Evolutionary conservation across 2,113 vertebrate species (phyloP), one percentile per base, ranked within the genome.

Genomic region (Notothenia coriiceps): DNA sequence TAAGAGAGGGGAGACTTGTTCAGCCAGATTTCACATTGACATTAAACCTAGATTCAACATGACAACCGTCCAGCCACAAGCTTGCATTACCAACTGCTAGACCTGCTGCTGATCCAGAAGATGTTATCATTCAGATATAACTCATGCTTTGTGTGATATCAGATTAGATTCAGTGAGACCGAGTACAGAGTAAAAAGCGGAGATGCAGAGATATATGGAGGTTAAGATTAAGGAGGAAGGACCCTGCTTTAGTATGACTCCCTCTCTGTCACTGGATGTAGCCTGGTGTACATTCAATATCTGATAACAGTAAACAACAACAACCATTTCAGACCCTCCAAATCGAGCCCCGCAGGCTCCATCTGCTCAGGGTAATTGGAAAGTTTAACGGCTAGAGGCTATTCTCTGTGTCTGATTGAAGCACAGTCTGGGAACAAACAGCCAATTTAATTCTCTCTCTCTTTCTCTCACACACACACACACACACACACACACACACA

Each of bases 351-450:
- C 15, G 10, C 81, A 81, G 86, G 80, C 78, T 86, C 82, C 82
- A 86, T 93, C 87, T 92, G 88, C 91, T 88, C 85, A 79, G 74
- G 81, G 86, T 93, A 93, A 93, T 93, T 92, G 92, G 86, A 90
- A 91, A 91, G 90, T 92, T 91, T 91, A 90, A 90, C 47, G 20
- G 80, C 85, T 87, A 61, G 55, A 88, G 80, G 86, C 89, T 79
- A 85, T 83, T 87, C 87, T 87, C 86, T 82, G 66, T 40, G 57
- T 87, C 87, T 91, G 91, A 90, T 85, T 91, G 88, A 90, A 86
- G 80, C 65, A 33, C 77, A 83, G 75, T 29, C 72, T 55, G 74
- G 49, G 56, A 88, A 88, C 86, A 91, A 91, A 89, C 85, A 89
- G 51, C 81, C 88, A 90, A 90, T 92, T 88, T 89, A 80, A 85